Conservation (phyloP, 2,797 vertebrate genomes). For the Cygnus olor region DNA sequence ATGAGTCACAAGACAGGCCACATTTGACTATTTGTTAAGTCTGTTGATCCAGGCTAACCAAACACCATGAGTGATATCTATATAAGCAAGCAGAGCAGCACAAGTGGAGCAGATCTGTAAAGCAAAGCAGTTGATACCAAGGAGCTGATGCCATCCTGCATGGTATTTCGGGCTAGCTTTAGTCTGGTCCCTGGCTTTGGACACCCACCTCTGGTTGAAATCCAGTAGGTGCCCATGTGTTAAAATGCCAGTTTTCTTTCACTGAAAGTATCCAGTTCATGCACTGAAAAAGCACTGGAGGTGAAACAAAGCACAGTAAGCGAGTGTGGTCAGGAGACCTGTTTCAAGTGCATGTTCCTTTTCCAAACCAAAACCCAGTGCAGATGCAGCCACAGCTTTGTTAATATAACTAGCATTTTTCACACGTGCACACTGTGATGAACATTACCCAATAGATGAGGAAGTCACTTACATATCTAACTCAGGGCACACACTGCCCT, state of each 20-base stretch:
- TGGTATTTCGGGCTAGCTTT: neutral
- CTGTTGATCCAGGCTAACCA: neutral
- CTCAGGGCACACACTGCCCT: neutral
- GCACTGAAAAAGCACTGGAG: neutral
- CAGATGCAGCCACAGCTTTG: neutral
- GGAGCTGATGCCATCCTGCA: accelerated
- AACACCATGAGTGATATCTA: neutral
- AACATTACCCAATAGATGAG: neutral
- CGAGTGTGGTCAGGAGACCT: neutral
- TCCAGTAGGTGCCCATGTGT: neutral
- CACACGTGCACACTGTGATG: accelerated
- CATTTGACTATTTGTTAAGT: neutral
- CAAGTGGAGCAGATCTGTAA: neutral
- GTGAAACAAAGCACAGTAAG: neutral
- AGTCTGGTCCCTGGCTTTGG: neutral
- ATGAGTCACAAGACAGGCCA: neutral
- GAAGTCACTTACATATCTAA: neutral
- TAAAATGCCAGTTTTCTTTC: neutral
- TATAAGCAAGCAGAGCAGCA: accelerated
- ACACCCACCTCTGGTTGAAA: neutral
- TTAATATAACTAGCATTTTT: neutral
- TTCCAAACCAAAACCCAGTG: neutral
- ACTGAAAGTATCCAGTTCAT: neutral
- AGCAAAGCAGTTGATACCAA: neutral
- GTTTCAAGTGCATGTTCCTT: neutral